Base-by-base conservation (phyloP, 2,888 invertebrate species). In the Lymantria dispar region DNA sequence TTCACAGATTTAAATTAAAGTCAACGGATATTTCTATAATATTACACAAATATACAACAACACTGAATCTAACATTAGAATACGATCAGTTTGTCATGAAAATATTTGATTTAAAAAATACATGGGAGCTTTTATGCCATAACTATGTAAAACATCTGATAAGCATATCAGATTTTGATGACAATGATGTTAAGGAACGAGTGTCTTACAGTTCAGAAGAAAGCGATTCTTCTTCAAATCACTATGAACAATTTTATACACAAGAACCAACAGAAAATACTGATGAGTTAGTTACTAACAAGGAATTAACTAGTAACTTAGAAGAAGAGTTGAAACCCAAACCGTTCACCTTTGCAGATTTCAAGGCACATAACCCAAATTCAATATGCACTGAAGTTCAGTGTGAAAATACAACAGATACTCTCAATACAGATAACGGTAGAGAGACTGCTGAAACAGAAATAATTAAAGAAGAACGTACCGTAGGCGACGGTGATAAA, bases 11-110 rank as follows among this genome's bases (percentile, higher is more conserved):
- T 61, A 92, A 93, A 68, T 82, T 95, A 62, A 93, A 92, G 54
- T 83, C 93, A 0, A 92, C 92, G 30, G 93, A 94, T 60, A 81
- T 95, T 50, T 92, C 94, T 45, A 93, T 94, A 51, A 93, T 95
- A 54, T 72, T 95, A 30, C 94, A 94, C 47, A 87, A 78, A 54
- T 93, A 93, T 15, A 93, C 92, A 47, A 88, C 92, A 0, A 80
- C 93, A 0, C 72, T 93, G 7, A 93, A 93, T 60, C 85, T 87
- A 52, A 93, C 85, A 0, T 64, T 90, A 1, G 87, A 93, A 80
- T 91, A 91, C 65, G 93, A 94, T 68, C 89, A 90, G 62, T 93
- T 93, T 70, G 87, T 94, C 0, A 87, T 91, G 5, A 93, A 93
- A 74, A 87, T 93, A 65, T 93, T 93, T 63, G 93, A 94, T 64